Evolutionary conservation across 2,797 vertebrate species (phyloP), one percentile per base, ranked within the genome.

Genomic region (Vultur gryphus): DNA sequence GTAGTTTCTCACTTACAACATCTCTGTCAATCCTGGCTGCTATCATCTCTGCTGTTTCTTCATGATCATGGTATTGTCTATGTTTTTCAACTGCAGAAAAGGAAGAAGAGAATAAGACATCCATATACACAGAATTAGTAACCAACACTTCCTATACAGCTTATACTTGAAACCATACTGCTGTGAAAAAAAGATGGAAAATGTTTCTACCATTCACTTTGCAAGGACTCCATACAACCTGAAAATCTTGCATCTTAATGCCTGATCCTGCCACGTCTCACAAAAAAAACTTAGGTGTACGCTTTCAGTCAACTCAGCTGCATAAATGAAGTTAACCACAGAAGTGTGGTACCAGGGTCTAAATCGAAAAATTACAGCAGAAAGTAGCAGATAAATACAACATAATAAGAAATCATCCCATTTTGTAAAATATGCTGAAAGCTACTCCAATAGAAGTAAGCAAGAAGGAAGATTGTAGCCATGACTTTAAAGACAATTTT

Each of bases 11-110:
- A 97, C 98, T 98, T 96, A 99, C 99, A 98, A 99, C 99, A 58
- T 99, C 99, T 94, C 99, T 97, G 98, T 99, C 99, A 64, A 99
- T 99, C 29, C 97, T 95, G 48, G 98, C 98, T 6, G 98, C 98
- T 2, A 97, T 97, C 98, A 98, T 98, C 96, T 99, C 99, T 29
- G 97, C 95, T 1, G 98, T 96, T 46, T 98, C 98, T 33, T 98
- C 98, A 20, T 98, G 98, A 35, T 98, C 99, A 0, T 92, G 88
- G 65, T 98, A 95, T 29, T 77, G 97, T 23, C 93, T 97, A 25
- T 97, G 97, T 62, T 97, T 98, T 90, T 99, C 99, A 90, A 98
- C 99, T 99, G 95, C 20, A 16, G 37, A 39, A 94, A n/a, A 80
- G 11, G 37, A 58, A 75, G 16, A 69, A 49, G 23, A 57, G 24